Evolutionary conservation across 2,113 vertebrate species (phyloP).

Genomic region (Antechinus stuartii): DNA sequence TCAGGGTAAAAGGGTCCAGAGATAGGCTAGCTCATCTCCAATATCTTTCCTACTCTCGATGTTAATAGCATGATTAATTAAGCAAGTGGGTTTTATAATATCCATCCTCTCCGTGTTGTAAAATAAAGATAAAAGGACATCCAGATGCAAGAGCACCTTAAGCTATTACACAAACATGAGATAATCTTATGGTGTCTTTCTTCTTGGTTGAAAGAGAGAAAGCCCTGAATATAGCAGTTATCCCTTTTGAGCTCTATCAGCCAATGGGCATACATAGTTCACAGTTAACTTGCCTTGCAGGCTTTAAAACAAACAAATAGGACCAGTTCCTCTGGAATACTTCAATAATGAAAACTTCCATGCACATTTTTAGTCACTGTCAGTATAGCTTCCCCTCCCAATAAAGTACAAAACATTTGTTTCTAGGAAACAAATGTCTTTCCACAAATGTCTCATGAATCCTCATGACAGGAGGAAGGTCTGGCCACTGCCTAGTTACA

Average conservation of each 20-base stretch:
- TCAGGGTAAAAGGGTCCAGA: neutral
- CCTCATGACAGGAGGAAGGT: constrained; percentile 1
- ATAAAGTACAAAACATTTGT: constrained; percentile 1
- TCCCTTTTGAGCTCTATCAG: neutral
- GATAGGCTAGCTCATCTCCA: neutral
- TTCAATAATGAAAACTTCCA: neutral
- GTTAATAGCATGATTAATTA: neutral
- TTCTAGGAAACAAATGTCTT: constrained; percentile 4
- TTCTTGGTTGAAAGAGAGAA: neutral
- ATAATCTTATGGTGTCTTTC: neutral
- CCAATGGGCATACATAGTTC: neutral
- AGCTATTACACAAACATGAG: neutral
- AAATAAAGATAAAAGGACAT: neutral
- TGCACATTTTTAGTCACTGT: neutral
- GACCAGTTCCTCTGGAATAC: neutral
- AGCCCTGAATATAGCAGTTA: neutral
- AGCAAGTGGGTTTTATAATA: neutral
- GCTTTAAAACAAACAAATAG: neutral
- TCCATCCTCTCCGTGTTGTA: neutral
- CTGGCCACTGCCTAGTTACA: neutral
- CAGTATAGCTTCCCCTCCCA: neutral
- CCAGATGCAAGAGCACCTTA: neutral
- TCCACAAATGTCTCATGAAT: constrained; percentile 7
- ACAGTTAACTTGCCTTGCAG: neutral
- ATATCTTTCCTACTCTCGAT: neutral